These are phyloP conservation scores for Guaruba guarouba DNA, from an alignment of 2,113 vertebrate genomes.

Conservation along the genomic window DNA sequence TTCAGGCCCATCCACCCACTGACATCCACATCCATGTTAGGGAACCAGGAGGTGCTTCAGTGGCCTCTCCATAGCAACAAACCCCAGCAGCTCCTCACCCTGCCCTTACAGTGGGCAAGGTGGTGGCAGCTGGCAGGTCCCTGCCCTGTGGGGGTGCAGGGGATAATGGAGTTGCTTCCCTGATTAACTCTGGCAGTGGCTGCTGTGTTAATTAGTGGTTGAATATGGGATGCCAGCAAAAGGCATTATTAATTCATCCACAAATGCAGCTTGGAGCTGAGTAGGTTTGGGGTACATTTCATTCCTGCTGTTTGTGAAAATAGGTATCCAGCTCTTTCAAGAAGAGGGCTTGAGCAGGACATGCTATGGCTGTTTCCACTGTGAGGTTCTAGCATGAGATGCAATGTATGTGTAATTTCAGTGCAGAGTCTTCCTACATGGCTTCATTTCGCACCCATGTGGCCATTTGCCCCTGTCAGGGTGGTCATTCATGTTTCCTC, in stretches of 20 bases:
- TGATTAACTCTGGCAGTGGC: conserved; percentile 46
- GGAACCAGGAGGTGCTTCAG: not conserved
- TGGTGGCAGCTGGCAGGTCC: conserved; percentile 11
- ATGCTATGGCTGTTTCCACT: not conserved
- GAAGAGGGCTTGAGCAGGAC: not conserved
- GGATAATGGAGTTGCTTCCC: not conserved
- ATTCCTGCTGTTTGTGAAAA: not conserved
- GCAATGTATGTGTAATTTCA: not conserved
- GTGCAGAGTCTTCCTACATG: not conserved
- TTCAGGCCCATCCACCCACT: rapidly evolving
- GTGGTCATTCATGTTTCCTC: not conserved
- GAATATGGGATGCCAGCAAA: not conserved
- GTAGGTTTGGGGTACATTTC: not conserved
- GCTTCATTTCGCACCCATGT: not conserved
- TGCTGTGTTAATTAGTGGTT: conserved; percentile 68
- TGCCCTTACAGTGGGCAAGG: not conserved
- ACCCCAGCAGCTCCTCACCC: not conserved
- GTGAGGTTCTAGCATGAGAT: not conserved
- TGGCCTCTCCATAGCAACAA: not conserved
- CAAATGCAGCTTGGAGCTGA: not conserved
- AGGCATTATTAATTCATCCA: not conserved
- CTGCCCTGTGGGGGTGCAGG: not conserved
- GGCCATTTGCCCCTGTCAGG: not conserved
- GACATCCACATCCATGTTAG: rapidly evolving
- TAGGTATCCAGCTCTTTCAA: not conserved